A percentile compares a stretch with the other conserved stretches of the same genome.
These are phyloP conservation scores for Heliocidaris tuberculata DNA, from an alignment of 35 echinoderm and acorn worm species.

Conservation along the genomic window DNA sequence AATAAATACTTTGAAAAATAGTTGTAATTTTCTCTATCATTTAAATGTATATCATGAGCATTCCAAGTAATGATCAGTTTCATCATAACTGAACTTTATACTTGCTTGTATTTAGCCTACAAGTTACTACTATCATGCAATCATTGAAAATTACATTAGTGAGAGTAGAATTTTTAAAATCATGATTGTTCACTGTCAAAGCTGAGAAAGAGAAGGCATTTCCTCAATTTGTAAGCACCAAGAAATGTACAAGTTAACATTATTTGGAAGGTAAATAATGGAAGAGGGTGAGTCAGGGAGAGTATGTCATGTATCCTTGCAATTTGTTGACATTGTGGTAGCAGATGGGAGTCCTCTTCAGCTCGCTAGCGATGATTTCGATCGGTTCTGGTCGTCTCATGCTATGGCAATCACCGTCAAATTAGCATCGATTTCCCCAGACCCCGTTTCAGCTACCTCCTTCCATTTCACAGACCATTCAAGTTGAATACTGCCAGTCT, in stretches of 20 bases:
- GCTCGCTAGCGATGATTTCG: background rate
- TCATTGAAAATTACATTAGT: too few species aligned
- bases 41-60: too few species aligned
- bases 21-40: too few species aligned
- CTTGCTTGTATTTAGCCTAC: too few species aligned
- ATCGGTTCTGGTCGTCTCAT: background rate
- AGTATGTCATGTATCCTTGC: background rate
- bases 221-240: too few species aligned
- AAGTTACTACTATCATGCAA: too few species aligned
- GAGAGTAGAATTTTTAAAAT: too few species aligned
- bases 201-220: too few species aligned
- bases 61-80: too few species aligned
- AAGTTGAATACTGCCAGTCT: background rate
- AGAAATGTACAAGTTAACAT: background rate
- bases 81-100: too few species aligned
- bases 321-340: background rate
- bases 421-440: background rate
- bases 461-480: background rate
- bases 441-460: background rate
- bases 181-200: too few species aligned
- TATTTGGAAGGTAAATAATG: background rate
- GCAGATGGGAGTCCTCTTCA: conserved; percentile 14
- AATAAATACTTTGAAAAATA: too few species aligned
- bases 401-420: background rate
- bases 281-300: background rate